Base-by-base conservation (phyloP, 2,888 invertebrate genomes). In the Liodrosophila aerea region DNA sequence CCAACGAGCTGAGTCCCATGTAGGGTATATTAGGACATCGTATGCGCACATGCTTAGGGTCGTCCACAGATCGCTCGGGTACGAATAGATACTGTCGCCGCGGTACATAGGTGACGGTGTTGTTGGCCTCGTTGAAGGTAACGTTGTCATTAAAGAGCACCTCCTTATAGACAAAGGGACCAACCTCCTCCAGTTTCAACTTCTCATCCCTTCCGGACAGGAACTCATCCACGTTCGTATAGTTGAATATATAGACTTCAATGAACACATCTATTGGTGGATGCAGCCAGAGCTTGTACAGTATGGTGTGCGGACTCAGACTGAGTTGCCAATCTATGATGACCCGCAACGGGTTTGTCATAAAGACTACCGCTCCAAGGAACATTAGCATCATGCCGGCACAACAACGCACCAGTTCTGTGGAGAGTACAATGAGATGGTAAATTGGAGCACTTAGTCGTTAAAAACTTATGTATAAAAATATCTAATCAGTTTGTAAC, bases 111-210 rank as follows among this genome's bases (percentile, higher is more conserved):
- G 92, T 92, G 69, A 96, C 87, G 0, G 94, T 93, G 0, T 93
- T 93, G 65, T 93, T 93, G 40, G 61, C 59, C 4, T 92, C 91
- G 65, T 92, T 91, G 89, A 94, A 92, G 4, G 91, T 92, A 7
- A 94, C 90, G 76, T 96, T 94, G 29, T 91, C 89, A 78, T 96
- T 94, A 44, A 92, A 92, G 46, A 95, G 88, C 40, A 91, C 85
- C 89, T 96, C 96, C 82, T 93, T 93, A 90, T 96, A 97, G 12
- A 94, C 93, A 85, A 95, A 96, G 0, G 96, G 96, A 0, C 96
- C 96, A 13, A 95, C 88, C 91, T 96, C 94, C 45, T 93, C 86
- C 2, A 96, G 72, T 69, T 92, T 93, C 37, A 96, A 89, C 73
- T 94, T 95, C 50, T 90, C 88, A 63, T 92, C 94, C 45, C 90